Evolutionary conservation across 2,113 vertebrate species (phyloP).

Genomic region (Vanacampus margaritifer): DNA sequence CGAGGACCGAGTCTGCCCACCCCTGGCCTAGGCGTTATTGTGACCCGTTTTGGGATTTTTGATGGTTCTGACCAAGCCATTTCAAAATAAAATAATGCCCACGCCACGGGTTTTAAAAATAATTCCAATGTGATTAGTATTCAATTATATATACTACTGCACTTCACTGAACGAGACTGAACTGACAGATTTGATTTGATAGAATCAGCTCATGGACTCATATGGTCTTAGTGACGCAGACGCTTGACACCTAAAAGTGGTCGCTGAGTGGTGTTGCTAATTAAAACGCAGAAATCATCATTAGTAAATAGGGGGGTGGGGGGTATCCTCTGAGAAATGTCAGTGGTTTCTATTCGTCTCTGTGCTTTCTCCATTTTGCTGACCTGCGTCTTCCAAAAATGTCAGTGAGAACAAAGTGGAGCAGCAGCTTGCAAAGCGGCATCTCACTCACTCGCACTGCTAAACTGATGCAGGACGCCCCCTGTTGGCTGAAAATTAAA

Average conservation of each 20-base stretch:
- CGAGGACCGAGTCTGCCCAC: no score
- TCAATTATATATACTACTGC: not conserved
- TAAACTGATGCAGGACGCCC: slow-evolving; percentile 60
- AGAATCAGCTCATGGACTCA: not conserved
- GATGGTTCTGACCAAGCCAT: no score
- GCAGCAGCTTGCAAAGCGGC: slow-evolving; percentile 47
- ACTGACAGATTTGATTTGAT: not conserved
- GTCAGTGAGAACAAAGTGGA: slow-evolving; percentile 66
- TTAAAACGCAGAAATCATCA: slow-evolving; percentile 5
- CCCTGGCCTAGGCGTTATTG: no score
- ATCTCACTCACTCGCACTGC: slow-evolving; percentile 26
- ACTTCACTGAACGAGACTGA: no score
- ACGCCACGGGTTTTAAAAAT: no score
- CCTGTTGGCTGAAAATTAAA: slow-evolving; percentile 56
- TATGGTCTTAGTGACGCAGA: slow-evolving; percentile 19
- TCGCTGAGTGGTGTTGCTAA: not conserved
- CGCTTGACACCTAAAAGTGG: slow-evolving; percentile 25
- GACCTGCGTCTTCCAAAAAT: slow-evolving; percentile 70
- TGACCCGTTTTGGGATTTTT: no score
- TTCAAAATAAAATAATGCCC: no score
- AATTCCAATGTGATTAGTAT: not conserved
- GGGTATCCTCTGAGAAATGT: slow-evolving; percentile 23
- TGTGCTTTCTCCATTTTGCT: slow-evolving; percentile 58
- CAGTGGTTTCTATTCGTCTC: slow-evolving; percentile 49
- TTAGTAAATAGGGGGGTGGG: slow-evolving; percentile 8